Conservation (phyloP, 2,797 vertebrate genomes). For the Chelidonichthys spinosus region DNA sequence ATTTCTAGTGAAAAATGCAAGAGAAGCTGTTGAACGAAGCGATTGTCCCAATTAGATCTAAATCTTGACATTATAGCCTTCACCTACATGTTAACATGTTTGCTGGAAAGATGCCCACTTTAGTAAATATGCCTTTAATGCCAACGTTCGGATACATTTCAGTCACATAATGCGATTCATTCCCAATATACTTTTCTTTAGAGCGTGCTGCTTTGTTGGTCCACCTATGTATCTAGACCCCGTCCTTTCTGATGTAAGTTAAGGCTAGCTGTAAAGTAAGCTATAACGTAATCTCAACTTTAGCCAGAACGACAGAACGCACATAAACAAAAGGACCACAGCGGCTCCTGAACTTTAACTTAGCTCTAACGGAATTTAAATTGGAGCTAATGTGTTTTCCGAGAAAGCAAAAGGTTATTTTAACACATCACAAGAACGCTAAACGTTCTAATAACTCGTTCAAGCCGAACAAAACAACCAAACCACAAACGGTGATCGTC, state of each 20-base stretch:
- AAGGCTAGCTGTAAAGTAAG: background rate
- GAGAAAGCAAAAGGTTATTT: background rate
- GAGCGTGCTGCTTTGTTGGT: background rate
- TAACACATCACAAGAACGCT: too few relatives aligned
- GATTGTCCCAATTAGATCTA: too few relatives aligned
- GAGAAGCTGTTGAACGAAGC: background rate
- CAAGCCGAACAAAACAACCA: background rate
- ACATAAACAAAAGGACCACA: constrained; percentile 28
- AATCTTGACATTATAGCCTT: too few relatives aligned
- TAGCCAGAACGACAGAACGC: background rate
- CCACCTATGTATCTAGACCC: background rate
- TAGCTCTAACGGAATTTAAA: background rate
- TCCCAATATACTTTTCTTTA: background rate
- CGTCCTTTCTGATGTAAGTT: background rate
- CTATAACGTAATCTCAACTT: background rate
- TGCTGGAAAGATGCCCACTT: background rate
- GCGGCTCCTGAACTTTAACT: fast-evolving
- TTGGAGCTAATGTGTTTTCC: background rate
- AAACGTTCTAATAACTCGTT: background rate
- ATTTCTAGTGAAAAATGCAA: background rate
- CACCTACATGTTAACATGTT: background rate
- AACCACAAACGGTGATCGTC: background rate
- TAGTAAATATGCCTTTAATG: background rate
- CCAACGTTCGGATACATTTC: background rate
- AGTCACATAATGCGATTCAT: background rate